phyloP scores from a whole-genome alignment of 2,113 vertebrate species.

The Bettongia penicillata region DNA sequence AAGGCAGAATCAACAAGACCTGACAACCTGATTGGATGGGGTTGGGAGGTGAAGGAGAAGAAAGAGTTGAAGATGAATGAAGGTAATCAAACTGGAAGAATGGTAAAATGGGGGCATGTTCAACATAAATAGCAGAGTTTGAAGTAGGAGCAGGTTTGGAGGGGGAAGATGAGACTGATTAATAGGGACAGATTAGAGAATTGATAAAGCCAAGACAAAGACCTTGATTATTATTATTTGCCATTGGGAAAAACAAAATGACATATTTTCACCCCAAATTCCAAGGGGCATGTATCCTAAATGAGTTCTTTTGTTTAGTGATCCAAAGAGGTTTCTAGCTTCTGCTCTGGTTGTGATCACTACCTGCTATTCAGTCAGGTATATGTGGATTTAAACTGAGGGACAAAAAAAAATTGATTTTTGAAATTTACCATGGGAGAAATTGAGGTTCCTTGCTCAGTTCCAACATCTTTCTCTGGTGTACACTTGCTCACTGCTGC shows the following conservation, averaged over 20 bases:
- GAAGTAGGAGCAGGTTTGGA: not conserved
- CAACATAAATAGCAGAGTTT: not conserved
- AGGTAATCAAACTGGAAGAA: not conserved
- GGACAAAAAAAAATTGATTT: not conserved
- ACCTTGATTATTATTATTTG: not conserved
- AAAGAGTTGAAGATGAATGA: not conserved
- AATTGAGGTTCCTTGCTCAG: not conserved
- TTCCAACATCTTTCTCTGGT: not conserved
- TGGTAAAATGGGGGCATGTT: not conserved
- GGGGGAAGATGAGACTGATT: not conserved
- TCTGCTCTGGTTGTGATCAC: not conserved
- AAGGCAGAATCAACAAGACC: not conserved
- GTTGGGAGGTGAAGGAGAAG: not conserved
- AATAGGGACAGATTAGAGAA: not conserved
- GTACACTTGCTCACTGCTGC: not conserved
- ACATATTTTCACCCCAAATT: not conserved
- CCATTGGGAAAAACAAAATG: not conserved
- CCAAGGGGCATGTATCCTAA: not conserved
- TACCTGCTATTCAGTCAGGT: not conserved
- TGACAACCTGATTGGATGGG: not conserved
- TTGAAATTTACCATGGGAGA: not conserved
- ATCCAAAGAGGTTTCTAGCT: not conserved
- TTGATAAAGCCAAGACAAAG: not conserved
- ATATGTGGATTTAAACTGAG: not conserved
- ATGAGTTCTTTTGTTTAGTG: not conserved